phyloP scores from a whole-genome alignment of 2,113 vertebrate species.

The Ariopsis seemanni region DNA sequence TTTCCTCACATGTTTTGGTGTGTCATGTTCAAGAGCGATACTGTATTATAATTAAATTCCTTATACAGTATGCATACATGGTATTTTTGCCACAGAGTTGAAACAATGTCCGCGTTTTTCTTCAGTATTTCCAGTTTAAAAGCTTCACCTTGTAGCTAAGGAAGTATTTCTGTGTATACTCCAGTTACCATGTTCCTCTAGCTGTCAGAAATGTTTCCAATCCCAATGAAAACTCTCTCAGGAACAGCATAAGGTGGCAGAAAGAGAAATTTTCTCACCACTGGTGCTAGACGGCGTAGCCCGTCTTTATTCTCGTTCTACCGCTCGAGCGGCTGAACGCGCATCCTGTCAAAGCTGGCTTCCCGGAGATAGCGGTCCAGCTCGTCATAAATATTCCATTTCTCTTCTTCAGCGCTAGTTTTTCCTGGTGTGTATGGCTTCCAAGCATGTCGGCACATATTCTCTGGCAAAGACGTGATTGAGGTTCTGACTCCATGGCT shows the following conservation, averaged over 20 bases:
- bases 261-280: conserved; percentile 6
- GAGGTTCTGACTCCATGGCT: neutral
- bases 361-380: neutral
- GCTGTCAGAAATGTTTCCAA: conserved; percentile 30
- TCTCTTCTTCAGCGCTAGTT: neutral
- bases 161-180: conserved; percentile 14
- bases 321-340: neutral
- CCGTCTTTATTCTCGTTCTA: neutral
- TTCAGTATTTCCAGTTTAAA: neutral
- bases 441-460: neutral
- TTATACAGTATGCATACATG: neutral
- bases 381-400: conserved; percentile 28
- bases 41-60: neutral
- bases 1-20: neutral
- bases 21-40: neutral
- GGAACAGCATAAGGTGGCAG: neutral
- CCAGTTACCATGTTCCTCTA: conserved; percentile 16
- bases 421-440: neutral
- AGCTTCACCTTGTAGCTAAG: neutral
- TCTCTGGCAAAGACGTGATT: neutral
- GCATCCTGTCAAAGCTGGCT: neutral
- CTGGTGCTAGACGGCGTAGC: neutral
- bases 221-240: conserved; percentile 17
- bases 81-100: neutral
- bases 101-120: neutral